Evolutionary conservation across 2,888 invertebrate species (phyloP).

Genomic region (Drosophila prolongata): DNA sequence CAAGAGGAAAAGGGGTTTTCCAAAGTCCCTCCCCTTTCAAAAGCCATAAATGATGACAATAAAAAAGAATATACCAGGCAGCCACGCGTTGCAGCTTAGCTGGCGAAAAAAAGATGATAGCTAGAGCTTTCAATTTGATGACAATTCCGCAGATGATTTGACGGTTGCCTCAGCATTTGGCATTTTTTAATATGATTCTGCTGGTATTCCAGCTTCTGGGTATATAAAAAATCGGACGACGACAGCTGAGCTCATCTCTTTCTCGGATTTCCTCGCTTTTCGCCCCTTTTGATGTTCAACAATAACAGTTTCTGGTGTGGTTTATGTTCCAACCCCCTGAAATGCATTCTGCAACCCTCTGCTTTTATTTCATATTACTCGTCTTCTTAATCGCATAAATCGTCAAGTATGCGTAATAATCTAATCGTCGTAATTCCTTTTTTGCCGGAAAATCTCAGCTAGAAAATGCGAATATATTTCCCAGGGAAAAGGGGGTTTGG

Average conservation of each 20-base stretch:
- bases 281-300: slow-evolving; percentile 35
- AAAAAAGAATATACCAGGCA: slow-evolving; percentile 61
- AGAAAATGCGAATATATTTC: slow-evolving; percentile 31
- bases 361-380: slow-evolving; percentile 53
- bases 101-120: slow-evolving; percentile 8
- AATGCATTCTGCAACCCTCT: slow-evolving; percentile 35
- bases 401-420: slow-evolving; percentile 78
- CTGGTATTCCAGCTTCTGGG: slow-evolving; percentile 58
- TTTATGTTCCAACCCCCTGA: slow-evolving; percentile 10
- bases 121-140: slow-evolving; percentile 73
- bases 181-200: slow-evolving; percentile 72
- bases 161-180: slow-evolving; percentile 76
- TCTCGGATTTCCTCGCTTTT: slow-evolving; percentile 8
- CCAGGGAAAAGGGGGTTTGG: slow-evolving; percentile 2
- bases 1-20: slow-evolving; percentile 22
- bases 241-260: slow-evolving; percentile 70
- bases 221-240: slow-evolving; percentile 55
- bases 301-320: slow-evolving; percentile 47
- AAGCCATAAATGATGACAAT: slow-evolving; percentile 59
- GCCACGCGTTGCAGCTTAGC: slow-evolving; percentile 78
- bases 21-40: neutral
- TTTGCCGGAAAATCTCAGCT: slow-evolving; percentile 57
- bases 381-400: slow-evolving; percentile 74
- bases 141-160: slow-evolving; percentile 80
- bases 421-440: slow-evolving; percentile 75